Conservation (phyloP, 2,797 vertebrate genomes). For the Spinibarbus caldwelli region DNA sequence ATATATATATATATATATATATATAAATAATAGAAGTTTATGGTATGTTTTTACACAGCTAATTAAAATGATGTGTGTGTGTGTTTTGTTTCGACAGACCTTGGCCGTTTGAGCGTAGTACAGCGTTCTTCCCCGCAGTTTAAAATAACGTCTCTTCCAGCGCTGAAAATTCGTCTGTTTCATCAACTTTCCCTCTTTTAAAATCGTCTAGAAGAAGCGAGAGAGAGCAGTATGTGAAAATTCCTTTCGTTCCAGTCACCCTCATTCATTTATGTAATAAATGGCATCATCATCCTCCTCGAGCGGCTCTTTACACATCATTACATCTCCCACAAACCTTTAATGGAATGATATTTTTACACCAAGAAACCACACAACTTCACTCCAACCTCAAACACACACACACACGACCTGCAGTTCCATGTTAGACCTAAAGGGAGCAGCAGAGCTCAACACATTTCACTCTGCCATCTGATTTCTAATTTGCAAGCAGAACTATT, state of each 20-base stretch:
- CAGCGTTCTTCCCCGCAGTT: constrained; percentile 90
- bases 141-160: constrained; percentile 97
- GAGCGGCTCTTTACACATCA: constrained; percentile 4
- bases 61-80: background rate
- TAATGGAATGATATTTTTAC: constrained; percentile 1
- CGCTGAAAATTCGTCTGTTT: constrained; percentile 98
- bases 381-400: background rate
- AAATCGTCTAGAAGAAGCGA: constrained; percentile 81
- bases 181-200: constrained; percentile 94
- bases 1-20: too few relatives aligned
- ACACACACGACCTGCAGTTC: background rate
- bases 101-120: constrained; percentile 98
- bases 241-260: background rate
- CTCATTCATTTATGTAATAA: background rate
- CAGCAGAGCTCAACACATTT: background rate
- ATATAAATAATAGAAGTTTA: too few relatives aligned
- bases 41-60: background rate
- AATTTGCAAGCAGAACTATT: background rate
- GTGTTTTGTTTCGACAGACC: constrained; percentile 69
- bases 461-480: background rate
- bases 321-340: background rate
- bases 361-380: background rate
- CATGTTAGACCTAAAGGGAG: background rate
- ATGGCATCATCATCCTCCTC: background rate
- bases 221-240: background rate